Base-by-base conservation (phyloP, 2,113 vertebrate species). In the Barnardius zonarius region DNA sequence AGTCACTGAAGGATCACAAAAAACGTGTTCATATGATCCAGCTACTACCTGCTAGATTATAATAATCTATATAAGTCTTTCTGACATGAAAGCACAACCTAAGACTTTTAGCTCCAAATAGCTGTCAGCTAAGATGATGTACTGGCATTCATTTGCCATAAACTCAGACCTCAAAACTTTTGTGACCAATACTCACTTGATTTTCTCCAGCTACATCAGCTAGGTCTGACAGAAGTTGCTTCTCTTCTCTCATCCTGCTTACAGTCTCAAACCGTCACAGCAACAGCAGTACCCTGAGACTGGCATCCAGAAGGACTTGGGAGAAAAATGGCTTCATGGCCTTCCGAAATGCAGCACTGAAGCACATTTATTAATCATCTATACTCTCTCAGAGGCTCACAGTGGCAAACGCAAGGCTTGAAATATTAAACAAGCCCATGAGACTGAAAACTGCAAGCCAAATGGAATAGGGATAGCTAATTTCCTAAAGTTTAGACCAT, bases 111-210 rank as follows among this genome's bases (percentile, higher is more conserved):
- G 46, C 48, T 79, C 49, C 75, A 57, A 76, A 72, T 2, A 85
- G 24, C 20, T 27, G 22, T 22, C 24, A 84, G 49, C 10, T 64
- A 54, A 28, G 20, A 64, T 24, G 17, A 82, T 37, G 20, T 8
- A 82, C 8, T 17, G 33, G 48, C 30, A 35, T 77, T 30, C 18
- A n/a, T 19, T 46, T 55, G 28, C 9, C 7, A 10, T 25, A 5
- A 41, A 44, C n/a, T 33, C 61, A 68, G 61, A 57, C 17, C 46
- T 63, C 52, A 43, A 67, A 10, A 46, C 48, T 59, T 37, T 4
- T 43, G 55, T 5, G 52, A 80, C 35, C 70, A 54, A 3, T 2
- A 24, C 25, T n/a, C 0, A 0, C 27, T 59, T 20, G 14, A 28
- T 35, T 22, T 67, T 35, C 61, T 43, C 27, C 68, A 80, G 75